A percentile compares a stretch with the other conserved stretches of the same genome.
Conservation (phyloP, 2,888 invertebrate species). For the Drosophila prostipennis region DNA sequence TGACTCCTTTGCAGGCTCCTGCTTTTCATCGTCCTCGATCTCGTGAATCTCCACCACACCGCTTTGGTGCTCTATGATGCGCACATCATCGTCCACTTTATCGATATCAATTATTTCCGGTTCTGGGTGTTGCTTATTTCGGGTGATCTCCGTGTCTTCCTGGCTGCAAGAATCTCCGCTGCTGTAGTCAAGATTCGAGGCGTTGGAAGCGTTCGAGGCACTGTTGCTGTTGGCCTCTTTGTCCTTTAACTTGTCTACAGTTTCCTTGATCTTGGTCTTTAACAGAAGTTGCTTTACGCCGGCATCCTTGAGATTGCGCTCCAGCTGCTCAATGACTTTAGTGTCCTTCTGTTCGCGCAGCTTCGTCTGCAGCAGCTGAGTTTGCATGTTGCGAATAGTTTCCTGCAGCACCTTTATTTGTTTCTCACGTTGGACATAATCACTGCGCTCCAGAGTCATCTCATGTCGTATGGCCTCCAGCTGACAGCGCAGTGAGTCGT, state of each 20-base stretch:
- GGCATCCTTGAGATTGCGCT: slow-evolving; percentile 82
- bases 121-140: slow-evolving; percentile 32
- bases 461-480: slow-evolving; percentile 97
- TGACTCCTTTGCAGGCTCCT: slow-evolving; percentile 26
- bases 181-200: slow-evolving; percentile 50
- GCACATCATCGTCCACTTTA: slow-evolving; percentile 79
- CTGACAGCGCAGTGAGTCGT: slow-evolving; percentile 95
- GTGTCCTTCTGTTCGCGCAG: slow-evolving; percentile 82
- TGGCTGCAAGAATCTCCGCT: slow-evolving; percentile 53
- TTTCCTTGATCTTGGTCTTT: slow-evolving; percentile 83
- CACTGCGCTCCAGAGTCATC: slow-evolving; percentile 93
- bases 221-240: slow-evolving; percentile 68
- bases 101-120: slow-evolving; percentile 78
- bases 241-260: slow-evolving; percentile 72
- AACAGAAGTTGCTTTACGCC: slow-evolving; percentile 83
- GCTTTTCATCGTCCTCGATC: slow-evolving; percentile 67
- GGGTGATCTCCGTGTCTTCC: slow-evolving; percentile 26
- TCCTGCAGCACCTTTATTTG: slow-evolving; percentile 88
- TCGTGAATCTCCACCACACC: slow-evolving; percentile 74
- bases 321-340: slow-evolving; percentile 81
- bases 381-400: slow-evolving; percentile 84
- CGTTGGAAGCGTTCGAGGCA: slow-evolving; percentile 43
- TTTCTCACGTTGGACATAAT: slow-evolving; percentile 93
- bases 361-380: slow-evolving; percentile 83
- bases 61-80: slow-evolving; percentile 72